Evolutionary conservation across 92 coral and sea anemone species (phyloP).

Genomic region (Palythoa grandis): DNA sequence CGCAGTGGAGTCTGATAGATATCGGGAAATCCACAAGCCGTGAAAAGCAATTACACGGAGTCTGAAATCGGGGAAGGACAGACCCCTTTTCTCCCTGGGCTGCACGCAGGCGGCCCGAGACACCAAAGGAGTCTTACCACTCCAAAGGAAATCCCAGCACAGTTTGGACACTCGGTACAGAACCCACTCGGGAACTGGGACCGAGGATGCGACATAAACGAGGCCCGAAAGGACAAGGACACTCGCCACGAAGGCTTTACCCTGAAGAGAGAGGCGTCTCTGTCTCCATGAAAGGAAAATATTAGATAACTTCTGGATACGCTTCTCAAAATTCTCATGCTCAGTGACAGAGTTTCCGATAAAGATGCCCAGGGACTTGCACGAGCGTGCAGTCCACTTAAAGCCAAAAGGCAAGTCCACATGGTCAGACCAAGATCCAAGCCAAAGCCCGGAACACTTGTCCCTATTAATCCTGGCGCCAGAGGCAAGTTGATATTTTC

Average conservation of each 20-base stretch:
- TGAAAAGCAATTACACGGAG: neutral
- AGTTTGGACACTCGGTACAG: neutral
- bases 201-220: neutral
- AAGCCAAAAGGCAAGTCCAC: neutral
- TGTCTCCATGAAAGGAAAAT: neutral
- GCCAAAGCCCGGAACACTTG: neutral
- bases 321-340: neutral
- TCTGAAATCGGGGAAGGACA: neutral
- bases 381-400: too few relatives aligned
- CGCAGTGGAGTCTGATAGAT: neutral
- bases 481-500: conserved; percentile 8
- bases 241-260: neutral
- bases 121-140: neutral
- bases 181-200: conserved; percentile 10
- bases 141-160: neutral
- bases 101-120: too few relatives aligned
- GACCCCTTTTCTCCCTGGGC: too few relatives aligned
- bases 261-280: conserved; percentile 4
- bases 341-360: neutral
- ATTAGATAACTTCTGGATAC: neutral
- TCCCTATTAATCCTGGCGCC: neutral
- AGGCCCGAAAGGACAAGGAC: neutral
- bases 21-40: neutral
- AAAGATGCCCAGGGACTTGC: neutral
- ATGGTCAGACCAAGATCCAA: conserved; percentile 23